Conservation (phyloP, 2,888 invertebrate species). For the Belgica antarctica region DNA sequence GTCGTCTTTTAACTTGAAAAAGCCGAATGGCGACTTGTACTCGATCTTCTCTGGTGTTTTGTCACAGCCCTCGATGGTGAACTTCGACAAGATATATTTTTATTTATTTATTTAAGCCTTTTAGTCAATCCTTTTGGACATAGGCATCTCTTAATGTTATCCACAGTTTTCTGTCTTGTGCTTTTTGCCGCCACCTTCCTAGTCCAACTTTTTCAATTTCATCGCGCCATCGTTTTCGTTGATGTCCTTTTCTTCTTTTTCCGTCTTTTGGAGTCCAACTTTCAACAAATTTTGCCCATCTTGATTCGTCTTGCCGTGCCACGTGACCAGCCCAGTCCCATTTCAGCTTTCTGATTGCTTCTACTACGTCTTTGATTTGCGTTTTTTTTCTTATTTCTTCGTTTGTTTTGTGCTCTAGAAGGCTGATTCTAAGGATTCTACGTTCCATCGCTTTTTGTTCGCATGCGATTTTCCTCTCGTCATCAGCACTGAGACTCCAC, state of each 20-base stretch:
- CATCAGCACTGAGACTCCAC: not conserved
- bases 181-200: too few relatives aligned
- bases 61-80: slow-evolving; percentile 16
- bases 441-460: not conserved
- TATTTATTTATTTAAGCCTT: not conserved
- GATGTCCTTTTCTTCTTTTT: slow-evolving; percentile 31
- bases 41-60: slow-evolving; percentile 26
- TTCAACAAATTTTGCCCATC: slow-evolving; percentile 27
- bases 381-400: not conserved
- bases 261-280: slow-evolving; percentile 23
- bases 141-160: too few relatives aligned
- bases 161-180: too few relatives aligned
- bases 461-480: not conserved
- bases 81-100: slow-evolving; percentile 4
- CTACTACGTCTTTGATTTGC: not conserved
- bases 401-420: not conserved
- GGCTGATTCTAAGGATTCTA: not conserved
- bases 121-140: slow-evolving; percentile 11
- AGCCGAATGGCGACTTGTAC: not conserved
- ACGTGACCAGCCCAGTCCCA: slow-evolving; percentile 42
- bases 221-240: slow-evolving; percentile 23
- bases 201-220: too few relatives aligned
- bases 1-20: not conserved
- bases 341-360: slow-evolving; percentile 11
- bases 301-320: not conserved